Base-by-base conservation (phyloP, 37 sponge, comb jelly and placozoan species). In the Beroe ovata region DNA sequence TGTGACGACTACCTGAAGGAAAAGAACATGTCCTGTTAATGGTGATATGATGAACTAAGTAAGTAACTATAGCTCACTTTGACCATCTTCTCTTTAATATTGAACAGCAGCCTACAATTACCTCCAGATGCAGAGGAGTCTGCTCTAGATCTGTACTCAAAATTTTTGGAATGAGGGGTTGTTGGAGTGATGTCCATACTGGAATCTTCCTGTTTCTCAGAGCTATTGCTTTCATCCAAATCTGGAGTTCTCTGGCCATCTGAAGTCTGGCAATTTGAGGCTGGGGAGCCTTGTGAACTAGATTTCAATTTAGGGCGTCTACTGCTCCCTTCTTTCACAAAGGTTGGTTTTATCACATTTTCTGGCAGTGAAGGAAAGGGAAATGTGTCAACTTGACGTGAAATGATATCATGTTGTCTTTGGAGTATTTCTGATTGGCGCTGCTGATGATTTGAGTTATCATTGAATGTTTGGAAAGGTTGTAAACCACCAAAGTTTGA, bases 371-470 rank as follows among this genome's bases (percentile, higher is more conserved):
- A 32, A 54, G 84, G 84, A 35, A 77, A 77, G 22, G 84, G 84
- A 25, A 77, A 77, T 0, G 42, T 77, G 47, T 77, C 84, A 22
- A 77, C 84, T 40, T 77, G 84, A 21, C 84, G 6, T 0, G 84
- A 77, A 8, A 77, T 39, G 21, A 77, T 39, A 23, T 77, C 84
- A 21, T 77, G 84, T 29, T 77, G 84, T 6, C 84, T 30, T 42
- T 77, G 84, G 25, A 77, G 54, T 25, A 77, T 77, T 35, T 77
- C 84, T 22, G 84, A 66, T 66, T 66, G 69, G 8, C 69, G 69
- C 4, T 28, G 26, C 36, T 30, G 69, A 33, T 29, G 30, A 66
- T 30, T 66, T 25, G 69, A 66, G 36, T 8, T 66, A 18, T 66
- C 69, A 18, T 34, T 11, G 35, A 34, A 66, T 29, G 69, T 29